Conservation (phyloP, 2,888 invertebrate genomes). For the Diaperis boleti region DNA sequence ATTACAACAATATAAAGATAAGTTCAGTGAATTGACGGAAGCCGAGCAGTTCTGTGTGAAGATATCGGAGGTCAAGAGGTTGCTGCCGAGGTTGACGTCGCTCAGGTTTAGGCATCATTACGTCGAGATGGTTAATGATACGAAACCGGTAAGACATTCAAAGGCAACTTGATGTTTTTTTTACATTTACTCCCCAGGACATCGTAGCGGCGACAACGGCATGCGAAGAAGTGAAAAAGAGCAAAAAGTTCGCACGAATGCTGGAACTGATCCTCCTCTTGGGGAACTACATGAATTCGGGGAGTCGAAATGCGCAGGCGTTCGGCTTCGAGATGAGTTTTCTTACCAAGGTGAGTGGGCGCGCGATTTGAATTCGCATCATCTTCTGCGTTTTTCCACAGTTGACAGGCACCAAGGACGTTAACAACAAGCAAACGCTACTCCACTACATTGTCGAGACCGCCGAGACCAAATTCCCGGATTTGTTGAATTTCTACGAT, state of each 20-base stretch:
- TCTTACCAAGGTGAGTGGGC: constrained; percentile 82
- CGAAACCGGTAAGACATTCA: constrained; percentile 89
- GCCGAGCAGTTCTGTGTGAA: constrained; percentile 96
- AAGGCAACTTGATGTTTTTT: too few relatives aligned
- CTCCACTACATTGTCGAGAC: constrained; percentile 92
- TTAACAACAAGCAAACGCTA: constrained; percentile 92
- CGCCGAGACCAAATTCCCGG: constrained; percentile 90
- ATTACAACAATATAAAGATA: constrained; percentile 82
- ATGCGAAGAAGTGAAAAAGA: constrained; percentile 92
- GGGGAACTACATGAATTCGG: constrained; percentile 98
- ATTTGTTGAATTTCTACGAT: constrained; percentile 83
- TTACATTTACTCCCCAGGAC: constrained; percentile 78
- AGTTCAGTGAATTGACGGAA: constrained; percentile 85
- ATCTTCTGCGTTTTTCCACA: constrained; percentile 61
- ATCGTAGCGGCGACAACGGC: constrained; percentile 96
- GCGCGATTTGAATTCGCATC: not conserved
- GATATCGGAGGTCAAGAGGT: constrained; percentile 88
- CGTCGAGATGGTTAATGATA: constrained; percentile 85
- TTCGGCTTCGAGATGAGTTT: constrained; percentile 98
- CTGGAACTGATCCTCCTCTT: constrained; percentile 89
- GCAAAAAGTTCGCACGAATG: constrained; percentile 90
- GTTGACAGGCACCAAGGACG: constrained; percentile 91
- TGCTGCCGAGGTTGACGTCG: constrained; percentile 88
- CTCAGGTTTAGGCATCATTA: constrained; percentile 91
- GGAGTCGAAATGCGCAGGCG: constrained; percentile 92